Percentiles rank a stretch among this genome's conserved stretches.
Evolutionary conservation across 2,888 invertebrate species (phyloP).

Genomic region (Drosophila helvetica): DNA sequence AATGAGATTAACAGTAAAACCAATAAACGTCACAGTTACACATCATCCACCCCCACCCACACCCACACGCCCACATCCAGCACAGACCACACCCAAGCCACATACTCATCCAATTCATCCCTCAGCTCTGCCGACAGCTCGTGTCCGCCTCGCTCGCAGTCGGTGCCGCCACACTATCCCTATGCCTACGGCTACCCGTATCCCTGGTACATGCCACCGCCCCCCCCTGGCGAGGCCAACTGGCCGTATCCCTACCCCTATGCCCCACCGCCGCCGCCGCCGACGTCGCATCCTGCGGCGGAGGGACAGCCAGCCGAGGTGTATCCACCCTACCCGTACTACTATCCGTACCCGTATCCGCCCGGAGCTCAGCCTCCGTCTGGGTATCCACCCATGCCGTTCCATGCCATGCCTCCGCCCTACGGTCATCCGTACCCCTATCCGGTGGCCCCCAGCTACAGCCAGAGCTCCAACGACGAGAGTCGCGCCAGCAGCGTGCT

Average conservation of each 20-base stretch:
- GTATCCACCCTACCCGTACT: constrained; percentile 76
- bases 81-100: constrained; percentile 35
- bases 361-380: constrained; percentile 39
- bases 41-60: constrained; percentile 55
- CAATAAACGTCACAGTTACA: constrained; percentile 71
- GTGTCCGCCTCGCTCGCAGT: constrained; percentile 64
- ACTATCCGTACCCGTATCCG: constrained; percentile 75
- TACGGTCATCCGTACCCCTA: constrained; percentile 57
- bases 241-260: constrained; percentile 80
- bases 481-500: constrained; percentile 79
- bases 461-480: constrained; percentile 67
- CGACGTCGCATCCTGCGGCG: constrained; percentile 15
- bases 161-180: constrained; percentile 72
- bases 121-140: constrained; percentile 71
- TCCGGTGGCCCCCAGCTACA: constrained; percentile 72
- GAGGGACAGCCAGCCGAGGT: constrained; percentile 60
- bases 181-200: constrained; percentile 80
- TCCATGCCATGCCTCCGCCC: constrained; percentile 57
- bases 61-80: constrained; percentile 33
- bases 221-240: constrained; percentile 51
- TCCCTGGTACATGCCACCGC: constrained; percentile 81
- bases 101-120: constrained; percentile 75
- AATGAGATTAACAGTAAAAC: constrained; percentile 73
- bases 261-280: constrained; percentile 66
- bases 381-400: constrained; percentile 62